These are phyloP conservation scores for Phainopepla nitens DNA, from an alignment of 2,113 vertebrate species.

Conservation along the genomic window DNA sequence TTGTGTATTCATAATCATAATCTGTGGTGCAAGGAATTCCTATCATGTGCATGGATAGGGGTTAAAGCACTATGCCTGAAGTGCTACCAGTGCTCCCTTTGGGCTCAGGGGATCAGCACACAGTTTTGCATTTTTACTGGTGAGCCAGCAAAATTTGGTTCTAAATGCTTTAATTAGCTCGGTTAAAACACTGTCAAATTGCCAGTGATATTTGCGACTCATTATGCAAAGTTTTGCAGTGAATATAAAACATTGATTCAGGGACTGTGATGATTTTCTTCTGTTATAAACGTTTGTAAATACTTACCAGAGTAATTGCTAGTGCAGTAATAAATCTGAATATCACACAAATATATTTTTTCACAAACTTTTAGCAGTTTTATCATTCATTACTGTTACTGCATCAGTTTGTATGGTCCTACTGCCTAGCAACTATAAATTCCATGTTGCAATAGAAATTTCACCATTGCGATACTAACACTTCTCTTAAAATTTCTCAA, in stretches of 20 bases:
- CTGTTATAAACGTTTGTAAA: background rate
- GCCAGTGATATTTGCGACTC: background rate
- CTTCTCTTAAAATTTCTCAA: background rate
- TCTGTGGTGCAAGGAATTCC: background rate
- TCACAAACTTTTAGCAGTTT: background rate
- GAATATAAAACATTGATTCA: background rate
- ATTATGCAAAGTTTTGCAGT: background rate
- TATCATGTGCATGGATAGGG: rapidly evolving
- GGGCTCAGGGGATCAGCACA: background rate
- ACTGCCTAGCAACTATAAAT: background rate
- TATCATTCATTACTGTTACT: background rate
- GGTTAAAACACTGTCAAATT: background rate
- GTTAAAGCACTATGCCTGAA: background rate
- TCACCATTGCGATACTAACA: background rate
- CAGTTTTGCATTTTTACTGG: background rate
- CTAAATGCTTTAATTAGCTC: background rate
- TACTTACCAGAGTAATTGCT: background rate
- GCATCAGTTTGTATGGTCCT: background rate
- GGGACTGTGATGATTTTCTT: background rate
- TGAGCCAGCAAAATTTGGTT: background rate
- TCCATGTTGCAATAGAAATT: background rate
- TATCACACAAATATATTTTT: background rate
- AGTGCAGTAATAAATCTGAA: background rate
- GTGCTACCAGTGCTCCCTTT: background rate
- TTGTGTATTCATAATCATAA: background rate